A percentile compares a stretch with the other conserved stretches of the same genome.
Evolutionary conservation across 2,888 invertebrate species (phyloP).

Genomic region (Coecobrya sp.): DNA sequence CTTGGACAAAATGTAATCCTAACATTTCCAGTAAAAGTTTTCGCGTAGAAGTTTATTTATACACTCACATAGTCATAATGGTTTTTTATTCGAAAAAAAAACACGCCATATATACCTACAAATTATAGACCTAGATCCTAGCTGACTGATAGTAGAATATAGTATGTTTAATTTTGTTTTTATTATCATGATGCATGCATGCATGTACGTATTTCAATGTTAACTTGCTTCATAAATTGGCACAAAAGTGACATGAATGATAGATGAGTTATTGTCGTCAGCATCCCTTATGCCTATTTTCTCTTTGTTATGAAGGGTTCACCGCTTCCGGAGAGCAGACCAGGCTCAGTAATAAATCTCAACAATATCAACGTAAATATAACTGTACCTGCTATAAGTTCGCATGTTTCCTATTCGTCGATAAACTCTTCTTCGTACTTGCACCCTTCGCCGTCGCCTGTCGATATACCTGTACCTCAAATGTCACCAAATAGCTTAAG

Average conservation of each 20-base stretch:
- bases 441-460: constrained; percentile 74
- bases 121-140: no score
- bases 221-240: neutral
- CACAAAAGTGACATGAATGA: constrained; percentile 19
- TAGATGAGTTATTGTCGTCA: constrained; percentile 6
- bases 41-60: neutral
- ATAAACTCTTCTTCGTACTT: constrained; percentile 84
- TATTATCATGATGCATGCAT: neutral
- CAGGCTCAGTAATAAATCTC: constrained; percentile 84
- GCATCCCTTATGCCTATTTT: neutral
- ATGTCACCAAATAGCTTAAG: constrained; percentile 85
- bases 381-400: constrained; percentile 81
- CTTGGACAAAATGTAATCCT: neutral
- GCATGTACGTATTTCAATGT: neutral
- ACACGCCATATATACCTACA: no score
- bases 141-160: no score
- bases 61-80: neutral
- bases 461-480: constrained; percentile 69
- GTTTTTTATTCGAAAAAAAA: neutral
- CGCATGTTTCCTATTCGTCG: constrained; percentile 86
- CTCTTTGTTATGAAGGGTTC: constrained; percentile 82
- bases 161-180: no score
- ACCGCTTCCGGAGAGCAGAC: constrained; percentile 84
- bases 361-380: constrained; percentile 82
- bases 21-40: neutral